These are phyloP conservation scores for Corythaeola cristata DNA, from an alignment of 2,113 vertebrate species.

Conservation along the genomic window DNA sequence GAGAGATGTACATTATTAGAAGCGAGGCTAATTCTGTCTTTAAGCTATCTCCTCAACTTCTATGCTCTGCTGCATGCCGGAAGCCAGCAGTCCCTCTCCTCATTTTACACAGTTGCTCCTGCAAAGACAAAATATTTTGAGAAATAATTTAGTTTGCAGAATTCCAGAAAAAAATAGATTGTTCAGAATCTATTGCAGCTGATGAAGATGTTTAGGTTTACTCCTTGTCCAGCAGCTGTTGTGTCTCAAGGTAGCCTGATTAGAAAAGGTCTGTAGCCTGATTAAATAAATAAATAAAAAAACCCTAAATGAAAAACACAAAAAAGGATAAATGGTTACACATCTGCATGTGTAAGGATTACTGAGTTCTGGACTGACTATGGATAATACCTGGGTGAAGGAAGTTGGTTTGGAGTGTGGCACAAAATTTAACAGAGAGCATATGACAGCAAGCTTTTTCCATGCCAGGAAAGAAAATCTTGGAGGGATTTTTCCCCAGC, in stretches of 20 bases:
- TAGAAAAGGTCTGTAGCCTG: background rate
- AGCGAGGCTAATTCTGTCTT: background rate
- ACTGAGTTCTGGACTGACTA: background rate
- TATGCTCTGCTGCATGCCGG: background rate
- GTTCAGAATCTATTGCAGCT: background rate
- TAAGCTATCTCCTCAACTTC: background rate
- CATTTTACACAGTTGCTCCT: background rate
- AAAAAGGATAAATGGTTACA: background rate
- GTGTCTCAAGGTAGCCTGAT: background rate
- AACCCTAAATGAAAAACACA: too few species aligned
- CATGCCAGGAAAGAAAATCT: background rate
- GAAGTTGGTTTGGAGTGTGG: background rate
- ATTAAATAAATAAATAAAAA: background rate
- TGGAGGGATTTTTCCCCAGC: background rate
- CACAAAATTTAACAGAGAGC: background rate
- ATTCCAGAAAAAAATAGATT: background rate
- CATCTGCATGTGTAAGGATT: background rate
- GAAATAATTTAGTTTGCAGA: background rate
- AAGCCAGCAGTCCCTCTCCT: background rate
- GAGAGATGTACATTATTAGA: background rate
- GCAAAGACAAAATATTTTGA: background rate
- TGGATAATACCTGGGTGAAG: background rate
- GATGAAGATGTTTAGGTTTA: background rate
- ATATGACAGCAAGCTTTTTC: background rate
- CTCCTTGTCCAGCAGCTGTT: background rate